Base-by-base conservation (phyloP, 2,113 vertebrate genomes). In the Martes martes region DNA sequence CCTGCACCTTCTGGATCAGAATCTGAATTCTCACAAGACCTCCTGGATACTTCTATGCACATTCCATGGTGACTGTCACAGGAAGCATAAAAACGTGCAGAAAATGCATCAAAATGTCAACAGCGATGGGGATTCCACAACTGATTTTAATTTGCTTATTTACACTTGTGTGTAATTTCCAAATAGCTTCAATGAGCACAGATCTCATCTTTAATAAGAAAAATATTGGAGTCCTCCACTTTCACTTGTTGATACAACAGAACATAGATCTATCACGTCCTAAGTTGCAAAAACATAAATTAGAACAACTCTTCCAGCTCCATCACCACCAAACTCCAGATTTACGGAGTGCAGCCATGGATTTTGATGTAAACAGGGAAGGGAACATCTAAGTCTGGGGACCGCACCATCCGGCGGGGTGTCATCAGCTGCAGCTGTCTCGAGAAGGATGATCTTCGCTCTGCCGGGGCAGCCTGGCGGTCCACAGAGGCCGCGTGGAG, bases 1-100 rank as follows among this genome's bases (percentile, higher is more conserved):
- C 15, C n/a, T 31, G 11, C 8, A 33, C 5, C 28, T 50, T 69
- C n/a, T 2, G 18, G 45, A 23, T 18, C 8, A 36, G 33, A 47
- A 18, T 18, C 47, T 33, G 18, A 18, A 16, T 14, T 28, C 8
- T 36, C 7, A 1, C 3, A 7, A 4, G 11, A 2, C 50, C 19
- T 42, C 39, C 8, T 2, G 61, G 7, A 1, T 0, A 7, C n/a
- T 11, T 4, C 11, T 2, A 7, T 0, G 6, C 24, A 16, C 24
- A 5, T 21, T 11, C 23, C 6, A 8, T 24, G 10, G 28, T 3
- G 11, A 63, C 14, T 1, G 6, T 3, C 2, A 23, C 45, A 7
- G 7, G 67, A 36, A 55, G 61, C 19, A 3, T 1, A 15, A 65
- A 50, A 42, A 11, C 9, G 0, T 7, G 14, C 50, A 50, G 69